These are phyloP conservation scores for Darevskia mixta DNA, from an alignment of 2,797 vertebrate species.

Conservation along the genomic window DNA sequence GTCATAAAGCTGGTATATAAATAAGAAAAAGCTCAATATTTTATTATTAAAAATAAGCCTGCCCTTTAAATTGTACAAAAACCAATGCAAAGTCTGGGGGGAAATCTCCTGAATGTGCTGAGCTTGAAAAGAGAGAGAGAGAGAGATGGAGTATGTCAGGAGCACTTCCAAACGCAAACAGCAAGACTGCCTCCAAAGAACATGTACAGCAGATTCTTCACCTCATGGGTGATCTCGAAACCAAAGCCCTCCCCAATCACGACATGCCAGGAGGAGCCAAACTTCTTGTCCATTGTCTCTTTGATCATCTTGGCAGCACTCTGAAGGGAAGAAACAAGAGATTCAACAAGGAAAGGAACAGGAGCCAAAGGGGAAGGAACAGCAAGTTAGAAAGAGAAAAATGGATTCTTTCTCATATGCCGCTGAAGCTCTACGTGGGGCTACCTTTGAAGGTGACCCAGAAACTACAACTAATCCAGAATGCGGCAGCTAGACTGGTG, in stretches of 20 bases:
- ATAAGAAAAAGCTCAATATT: conserved; percentile 57
- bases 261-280: conserved; percentile 98
- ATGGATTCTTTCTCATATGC: conserved; percentile 13
- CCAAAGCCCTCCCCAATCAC: conserved; percentile 97
- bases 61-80: conserved; percentile 58
- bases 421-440: too few species aligned
- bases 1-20: conserved; percentile 57
- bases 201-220: conserved; percentile 98
- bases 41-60: conserved; percentile 68
- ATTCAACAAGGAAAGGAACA: conserved; percentile 24
- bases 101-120: conserved; percentile 16
- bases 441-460: too few species aligned
- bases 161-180: conserved; percentile 98
- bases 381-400: not conserved
- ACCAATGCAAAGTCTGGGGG: conserved; percentile 45
- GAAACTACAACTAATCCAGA: too few species aligned
- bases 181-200: conserved; percentile 96
- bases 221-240: conserved; percentile 97
- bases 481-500: too few species aligned
- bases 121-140: not conserved
- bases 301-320: conserved; percentile 98
- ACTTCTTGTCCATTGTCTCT: conserved; percentile 99
- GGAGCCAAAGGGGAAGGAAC: conserved; percentile 23
- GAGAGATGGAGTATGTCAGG: conserved; percentile 75
- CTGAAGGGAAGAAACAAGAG: conserved; percentile 62